Conservation (phyloP, 2,113 vertebrate species). For the Junco hyemalis region DNA sequence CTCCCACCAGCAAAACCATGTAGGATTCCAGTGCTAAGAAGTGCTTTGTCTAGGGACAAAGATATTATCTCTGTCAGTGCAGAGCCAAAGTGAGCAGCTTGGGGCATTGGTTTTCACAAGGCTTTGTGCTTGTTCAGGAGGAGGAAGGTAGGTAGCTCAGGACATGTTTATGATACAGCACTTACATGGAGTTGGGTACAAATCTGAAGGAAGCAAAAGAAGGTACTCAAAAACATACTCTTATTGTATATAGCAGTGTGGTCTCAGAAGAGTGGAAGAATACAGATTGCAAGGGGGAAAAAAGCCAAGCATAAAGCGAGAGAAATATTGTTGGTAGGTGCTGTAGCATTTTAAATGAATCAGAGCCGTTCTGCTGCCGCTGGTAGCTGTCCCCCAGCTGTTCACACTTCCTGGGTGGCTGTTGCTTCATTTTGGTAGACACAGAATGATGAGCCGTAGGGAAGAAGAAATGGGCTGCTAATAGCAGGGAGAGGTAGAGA, state of each 20-base stretch:
- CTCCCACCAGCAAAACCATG: not conserved
- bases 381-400: not conserved
- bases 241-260: not conserved
- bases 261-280: not conserved
- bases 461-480: conserved; percentile 28
- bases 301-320: not conserved
- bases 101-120: not conserved
- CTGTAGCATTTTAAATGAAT: not conserved
- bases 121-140: not conserved
- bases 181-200: not conserved
- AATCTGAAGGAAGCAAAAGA: not conserved
- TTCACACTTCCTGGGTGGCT: not conserved
- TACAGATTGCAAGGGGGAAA: not conserved
- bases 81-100: not conserved
- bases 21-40: not conserved
- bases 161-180: not conserved
- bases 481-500: not conserved
- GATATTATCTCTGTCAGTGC: not conserved
- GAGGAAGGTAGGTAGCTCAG: not conserved
- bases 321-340: not conserved
- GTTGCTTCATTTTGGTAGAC: conserved; percentile 36
- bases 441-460: conserved; percentile 12
- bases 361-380: not conserved
- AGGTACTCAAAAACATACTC: not conserved
- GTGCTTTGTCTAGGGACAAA: not conserved